Evolutionary conservation across 2,113 vertebrate genomes (phyloP).

Genomic region (Cavia porcellus): DNA sequence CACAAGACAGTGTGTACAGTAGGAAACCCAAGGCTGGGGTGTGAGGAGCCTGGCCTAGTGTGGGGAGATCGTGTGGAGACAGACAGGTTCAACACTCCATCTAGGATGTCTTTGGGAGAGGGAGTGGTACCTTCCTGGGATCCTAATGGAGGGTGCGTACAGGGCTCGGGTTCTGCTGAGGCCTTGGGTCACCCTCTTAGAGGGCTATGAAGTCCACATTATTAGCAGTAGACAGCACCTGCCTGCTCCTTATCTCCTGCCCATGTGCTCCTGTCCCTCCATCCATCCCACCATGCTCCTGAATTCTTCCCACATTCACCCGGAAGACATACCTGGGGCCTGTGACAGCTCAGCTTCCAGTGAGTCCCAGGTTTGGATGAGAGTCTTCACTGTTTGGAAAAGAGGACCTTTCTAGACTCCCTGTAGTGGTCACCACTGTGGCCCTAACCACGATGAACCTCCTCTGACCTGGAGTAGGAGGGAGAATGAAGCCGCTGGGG

Average conservation of each 20-base stretch:
- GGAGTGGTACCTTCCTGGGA: neutral
- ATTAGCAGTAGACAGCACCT: neutral
- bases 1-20: neutral
- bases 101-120: neutral
- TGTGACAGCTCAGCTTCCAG: neutral
- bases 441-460: neutral
- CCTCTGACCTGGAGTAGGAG: neutral
- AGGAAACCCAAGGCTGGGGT: neutral
- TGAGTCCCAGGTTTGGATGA: neutral
- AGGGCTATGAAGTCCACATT: neutral
- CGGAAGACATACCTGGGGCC: neutral
- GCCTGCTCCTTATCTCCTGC: neutral
- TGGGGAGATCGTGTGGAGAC: neutral
- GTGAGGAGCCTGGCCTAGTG: neutral
- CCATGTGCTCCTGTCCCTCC: neutral
- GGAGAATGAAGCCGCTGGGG: neutral
- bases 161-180: neutral
- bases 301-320: neutral
- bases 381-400: neutral
- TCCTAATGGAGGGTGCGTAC: neutral
- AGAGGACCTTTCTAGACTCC: slow-evolving; percentile 22
- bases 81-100: neutral
- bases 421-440: neutral
- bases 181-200: neutral
- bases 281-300: neutral